Conservation (phyloP, 2,797 vertebrate species). For the Orientallactaga sibirica region DNA sequence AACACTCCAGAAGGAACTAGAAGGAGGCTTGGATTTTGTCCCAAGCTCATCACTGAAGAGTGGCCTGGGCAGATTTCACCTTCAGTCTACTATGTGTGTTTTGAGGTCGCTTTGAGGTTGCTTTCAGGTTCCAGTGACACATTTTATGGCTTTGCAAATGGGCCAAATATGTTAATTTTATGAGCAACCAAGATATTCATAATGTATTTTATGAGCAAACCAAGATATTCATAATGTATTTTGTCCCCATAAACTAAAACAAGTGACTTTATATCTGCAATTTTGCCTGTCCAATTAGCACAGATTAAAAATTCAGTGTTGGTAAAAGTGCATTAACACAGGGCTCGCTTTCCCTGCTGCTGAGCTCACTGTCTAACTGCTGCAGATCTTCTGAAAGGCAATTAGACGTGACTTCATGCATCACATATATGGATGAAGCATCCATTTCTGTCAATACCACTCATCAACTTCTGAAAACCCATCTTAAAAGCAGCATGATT, state of each 20-base stretch:
- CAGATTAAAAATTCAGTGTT: background rate
- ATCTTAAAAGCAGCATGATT: background rate
- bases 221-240: background rate
- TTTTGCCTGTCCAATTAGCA: slow-evolving; percentile 14
- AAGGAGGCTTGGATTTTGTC: background rate
- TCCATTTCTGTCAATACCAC: background rate
- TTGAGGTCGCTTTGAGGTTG: slow-evolving; percentile 25
- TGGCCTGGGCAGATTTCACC: background rate
- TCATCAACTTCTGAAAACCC: background rate
- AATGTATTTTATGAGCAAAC: background rate
- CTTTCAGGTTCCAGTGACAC: background rate
- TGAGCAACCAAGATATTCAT: background rate
- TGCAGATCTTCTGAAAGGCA: background rate
- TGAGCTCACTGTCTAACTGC: background rate
- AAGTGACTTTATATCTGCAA: background rate
- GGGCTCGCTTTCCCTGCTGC: background rate
- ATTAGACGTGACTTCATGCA: background rate
- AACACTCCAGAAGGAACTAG: background rate
- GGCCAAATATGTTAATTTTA: background rate
- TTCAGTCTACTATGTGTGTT: background rate
- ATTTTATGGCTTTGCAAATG: slow-evolving; percentile 9
- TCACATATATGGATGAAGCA: background rate
- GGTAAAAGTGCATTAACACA: background rate
- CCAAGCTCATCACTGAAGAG: background rate
- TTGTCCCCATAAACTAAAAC: background rate